Evolutionary conservation across 2,888 invertebrate species (phyloP).

Genomic region (Noctuana brunneofusca): DNA sequence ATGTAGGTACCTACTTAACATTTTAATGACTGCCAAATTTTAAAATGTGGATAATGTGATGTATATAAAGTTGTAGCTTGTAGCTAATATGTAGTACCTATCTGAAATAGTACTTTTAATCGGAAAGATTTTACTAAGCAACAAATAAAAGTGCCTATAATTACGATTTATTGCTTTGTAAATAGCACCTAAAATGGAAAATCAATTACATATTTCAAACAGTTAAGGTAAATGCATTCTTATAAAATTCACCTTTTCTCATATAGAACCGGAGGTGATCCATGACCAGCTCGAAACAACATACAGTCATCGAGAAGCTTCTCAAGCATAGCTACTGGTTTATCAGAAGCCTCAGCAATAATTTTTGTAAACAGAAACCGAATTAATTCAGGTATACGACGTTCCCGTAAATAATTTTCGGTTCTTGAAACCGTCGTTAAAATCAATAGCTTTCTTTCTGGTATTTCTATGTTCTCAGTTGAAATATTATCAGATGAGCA

Average conservation of each 20-base stretch:
- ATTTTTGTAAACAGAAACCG: constrained; percentile 66
- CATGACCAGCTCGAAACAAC: constrained; percentile 68
- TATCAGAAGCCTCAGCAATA: constrained; percentile 51
- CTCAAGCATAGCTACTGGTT: constrained; percentile 56
- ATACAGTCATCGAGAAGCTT: constrained; percentile 67
- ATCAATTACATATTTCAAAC: too few species aligned
- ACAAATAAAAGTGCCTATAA: too few species aligned
- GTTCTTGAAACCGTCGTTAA: constrained; percentile 57
- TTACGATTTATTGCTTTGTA: too few species aligned
- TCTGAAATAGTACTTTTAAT: too few species aligned
- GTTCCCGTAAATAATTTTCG: constrained; percentile 64
- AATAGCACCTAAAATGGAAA: too few species aligned
- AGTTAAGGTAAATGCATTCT: too few species aligned
- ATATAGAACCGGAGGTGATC: constrained; percentile 64
- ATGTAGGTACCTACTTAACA: too few species aligned
- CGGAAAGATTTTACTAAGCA: too few species aligned
- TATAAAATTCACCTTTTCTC: constrained; percentile 56
- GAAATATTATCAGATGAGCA: constrained; percentile 50
- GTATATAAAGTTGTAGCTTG: too few species aligned
- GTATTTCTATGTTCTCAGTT: constrained; percentile 44
- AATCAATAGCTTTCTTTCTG: constrained; percentile 55
- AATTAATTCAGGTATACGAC: constrained; percentile 69
- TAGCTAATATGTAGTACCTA: too few species aligned
- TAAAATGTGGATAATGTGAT: too few species aligned
- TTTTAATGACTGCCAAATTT: too few species aligned